Base-by-base conservation (phyloP, 2,797 vertebrate genomes). In the Platyrinchus mystaceus region DNA sequence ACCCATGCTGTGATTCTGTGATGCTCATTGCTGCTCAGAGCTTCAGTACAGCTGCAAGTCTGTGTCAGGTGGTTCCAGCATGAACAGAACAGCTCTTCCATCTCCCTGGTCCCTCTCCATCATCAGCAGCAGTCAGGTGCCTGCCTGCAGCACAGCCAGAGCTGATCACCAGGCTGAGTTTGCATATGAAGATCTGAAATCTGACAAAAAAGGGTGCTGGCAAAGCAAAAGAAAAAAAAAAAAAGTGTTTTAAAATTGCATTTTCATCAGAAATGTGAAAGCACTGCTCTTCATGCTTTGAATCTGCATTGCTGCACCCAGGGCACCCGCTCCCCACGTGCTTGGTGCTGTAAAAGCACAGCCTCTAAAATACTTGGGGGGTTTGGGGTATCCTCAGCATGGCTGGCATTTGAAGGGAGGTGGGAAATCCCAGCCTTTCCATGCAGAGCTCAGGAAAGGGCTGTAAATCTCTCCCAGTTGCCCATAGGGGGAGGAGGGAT, bases 301-400 rank as follows among this genome's bases (percentile, higher is more conserved):
- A 53, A 9, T 13, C 60, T 20, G 58, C 34, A 7, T 2, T 19
- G 50, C 44, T 58, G 36, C 11, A 2, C 39, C 27, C 83, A 2
- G 0, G n/a, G 41, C 6, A 8, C 5, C 39, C 1, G 0, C 19
- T 79, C 9, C 8, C 28, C 9, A 28, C 6, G 34, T 0, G 7
- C 44, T 58, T 0, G 2, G 32, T 20, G 53, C 53, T 53, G 28
- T 26, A n/a, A 12, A 28, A 12, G 37, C 59, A 63, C 26, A 59
- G 55, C 46, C n/a, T 37, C 47, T 21, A n/a, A 53, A 52, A 58
- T 11, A 13, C 28, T 37, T 12, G 9, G 64, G 32, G 26, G 5
- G 8, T 16, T 49, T n/a, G 34, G 32, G 32, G 13, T 5, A 63
- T 13, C 41, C 44, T 17, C 0, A 1, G 5, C 27, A 34, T 32